Conservation (phyloP, 35 echinoderm and acorn worm species). For the Heliocidaris tuberculata region DNA sequence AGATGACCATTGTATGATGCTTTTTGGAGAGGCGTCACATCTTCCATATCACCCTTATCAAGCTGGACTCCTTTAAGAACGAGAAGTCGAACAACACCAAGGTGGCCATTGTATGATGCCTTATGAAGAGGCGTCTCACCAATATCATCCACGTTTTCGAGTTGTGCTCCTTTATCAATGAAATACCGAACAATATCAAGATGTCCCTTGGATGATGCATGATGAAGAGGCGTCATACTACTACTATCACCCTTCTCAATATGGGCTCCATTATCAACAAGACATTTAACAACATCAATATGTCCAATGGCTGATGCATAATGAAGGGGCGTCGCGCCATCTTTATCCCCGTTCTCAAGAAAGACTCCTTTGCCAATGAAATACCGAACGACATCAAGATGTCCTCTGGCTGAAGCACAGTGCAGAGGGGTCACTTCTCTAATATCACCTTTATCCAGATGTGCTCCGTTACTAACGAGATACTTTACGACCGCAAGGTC, state of each 20-base stretch:
- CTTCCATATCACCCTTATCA: too few relatives aligned
- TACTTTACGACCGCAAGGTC: too few relatives aligned
- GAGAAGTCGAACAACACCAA: background rate
- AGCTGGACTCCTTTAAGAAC: background rate
- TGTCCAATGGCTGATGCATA: background rate
- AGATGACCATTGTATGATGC: background rate
- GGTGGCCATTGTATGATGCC: background rate
- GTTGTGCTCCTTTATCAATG: too few relatives aligned
- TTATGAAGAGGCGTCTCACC: background rate
- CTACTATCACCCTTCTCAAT: background rate
- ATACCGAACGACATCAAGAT: too few relatives aligned
- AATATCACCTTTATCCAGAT: too few relatives aligned
- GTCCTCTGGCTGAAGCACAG: too few relatives aligned
- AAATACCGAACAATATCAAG: too few relatives aligned
- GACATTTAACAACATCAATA: background rate
- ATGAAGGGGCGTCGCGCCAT: background rate
- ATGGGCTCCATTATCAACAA: background rate
- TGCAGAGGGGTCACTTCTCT: too few relatives aligned
- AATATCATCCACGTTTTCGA: background rate
- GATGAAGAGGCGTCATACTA: too few relatives aligned
- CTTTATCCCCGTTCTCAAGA: background rate
- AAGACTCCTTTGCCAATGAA: too few relatives aligned
- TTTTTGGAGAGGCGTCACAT: background rate
- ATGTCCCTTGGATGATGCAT: too few relatives aligned
- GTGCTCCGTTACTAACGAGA: too few relatives aligned